phyloP scores from a whole-genome alignment of 2,888 invertebrate species.

The Hirtodrosophila cameraria region DNA sequence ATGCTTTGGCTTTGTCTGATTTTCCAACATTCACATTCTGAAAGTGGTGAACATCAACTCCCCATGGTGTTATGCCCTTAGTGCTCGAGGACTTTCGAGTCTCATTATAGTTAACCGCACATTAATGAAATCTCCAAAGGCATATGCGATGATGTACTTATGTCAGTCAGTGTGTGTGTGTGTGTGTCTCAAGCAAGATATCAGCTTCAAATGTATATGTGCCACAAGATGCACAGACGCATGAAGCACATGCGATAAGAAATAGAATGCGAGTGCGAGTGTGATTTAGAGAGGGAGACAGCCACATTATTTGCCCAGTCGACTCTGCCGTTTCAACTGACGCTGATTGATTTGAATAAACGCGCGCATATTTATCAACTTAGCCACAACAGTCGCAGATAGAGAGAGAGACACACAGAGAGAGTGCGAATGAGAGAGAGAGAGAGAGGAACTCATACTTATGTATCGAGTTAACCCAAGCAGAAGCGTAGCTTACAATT shows the following conservation, averaged over 20 bases:
- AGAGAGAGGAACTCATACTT: slow-evolving; percentile 19
- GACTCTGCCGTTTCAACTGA: slow-evolving; percentile 44
- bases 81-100: slow-evolving; percentile 17
- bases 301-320: slow-evolving; percentile 3
- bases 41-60: slow-evolving; percentile 8
- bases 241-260: slow-evolving; percentile 47
- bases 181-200: slow-evolving; percentile 38
- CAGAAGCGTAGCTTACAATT: slow-evolving; percentile 23
- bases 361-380: slow-evolving; percentile 79
- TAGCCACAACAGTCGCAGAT: slow-evolving; percentile 62
- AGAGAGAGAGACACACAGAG: slow-evolving; percentile 17
- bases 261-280: slow-evolving; percentile 4
- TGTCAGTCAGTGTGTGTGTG: slow-evolving; percentile 10
- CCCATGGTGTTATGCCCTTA: slow-evolving; percentile 20
- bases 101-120: slow-evolving; percentile 75
- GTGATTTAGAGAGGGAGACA: not conserved
- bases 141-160: slow-evolving; percentile 11
- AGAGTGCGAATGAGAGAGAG: slow-evolving; percentile 24
- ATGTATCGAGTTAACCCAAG: slow-evolving; percentile 10
- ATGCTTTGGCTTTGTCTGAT: slow-evolving; percentile 2
- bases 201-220: slow-evolving; percentile 58
- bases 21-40: slow-evolving; percentile 9
- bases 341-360: slow-evolving; percentile 81
- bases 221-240: slow-evolving; percentile 55
- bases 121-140: slow-evolving; percentile 70